Evolutionary conservation across 2,113 vertebrate species (phyloP), one percentile per base, ranked within the genome.

Genomic region (Paratilapia polleni): DNA sequence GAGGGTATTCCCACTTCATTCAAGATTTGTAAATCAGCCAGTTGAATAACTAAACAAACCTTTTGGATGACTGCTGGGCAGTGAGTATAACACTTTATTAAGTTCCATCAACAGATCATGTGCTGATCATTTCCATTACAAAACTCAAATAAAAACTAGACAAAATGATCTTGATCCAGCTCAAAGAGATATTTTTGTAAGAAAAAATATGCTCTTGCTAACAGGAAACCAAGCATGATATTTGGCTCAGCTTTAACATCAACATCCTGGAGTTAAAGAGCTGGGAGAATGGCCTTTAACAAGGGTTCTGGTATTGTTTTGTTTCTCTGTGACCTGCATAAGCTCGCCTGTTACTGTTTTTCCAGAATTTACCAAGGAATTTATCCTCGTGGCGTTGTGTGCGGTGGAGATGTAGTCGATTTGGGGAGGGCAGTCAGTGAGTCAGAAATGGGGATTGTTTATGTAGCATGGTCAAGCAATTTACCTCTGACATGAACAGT

Each of bases 301-400:
- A 2, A 59, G 56, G 49, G 70, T 43, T 66, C 43, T 7, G 11
- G 26, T 79, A 12, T 70, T 8, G 47, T 82, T 85, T 54, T 60
- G 52, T 36, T 86, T 36, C 60, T 61, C 36, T 41, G 24, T n/a
- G 15, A 15, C 47, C 68, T 60, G 54, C 34, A 36, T 31, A 59
- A 73, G n/a, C 59, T 70, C 3, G 0, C 26, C 24, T 52, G 43
- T 52, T 43, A 73, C 43, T 52, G 66, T 52, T 83, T 90, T 80
- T 80, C 80, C 73, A 83, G 63, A 86, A 90, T 83, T 75, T 78
- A 88, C 63, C 0, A 6, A 76, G 64, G 73, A 68, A 88, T 86
- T 74, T 62, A 63, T 86, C 15, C 62, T 4, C 52, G 75, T 78
- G 64, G 61, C 14, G 13, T 22, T 59, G 85, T 87, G 85, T 22